Evolutionary conservation across 2,888 invertebrate species (phyloP).

Genomic region (Sminthurinus aureus): DNA sequence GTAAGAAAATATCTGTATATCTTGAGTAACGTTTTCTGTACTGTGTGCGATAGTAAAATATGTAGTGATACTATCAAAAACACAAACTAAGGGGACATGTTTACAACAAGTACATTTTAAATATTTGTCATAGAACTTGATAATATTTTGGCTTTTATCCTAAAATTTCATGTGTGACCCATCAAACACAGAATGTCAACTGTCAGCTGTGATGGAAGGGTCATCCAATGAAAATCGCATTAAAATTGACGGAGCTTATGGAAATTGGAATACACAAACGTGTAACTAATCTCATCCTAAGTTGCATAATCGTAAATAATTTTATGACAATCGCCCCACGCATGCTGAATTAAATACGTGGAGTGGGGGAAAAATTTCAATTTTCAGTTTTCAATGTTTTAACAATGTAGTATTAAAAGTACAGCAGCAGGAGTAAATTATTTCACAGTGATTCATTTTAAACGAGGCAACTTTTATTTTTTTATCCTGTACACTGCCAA

Average conservation of each 20-base stretch:
- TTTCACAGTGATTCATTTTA: no score
- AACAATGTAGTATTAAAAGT: background rate
- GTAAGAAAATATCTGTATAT: no score
- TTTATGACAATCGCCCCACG: background rate
- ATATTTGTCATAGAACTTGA: no score
- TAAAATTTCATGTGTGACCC: no score
- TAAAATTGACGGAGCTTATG: background rate
- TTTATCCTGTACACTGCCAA: no score
- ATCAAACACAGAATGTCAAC: background rate
- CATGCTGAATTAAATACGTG: background rate
- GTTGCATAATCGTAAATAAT: background rate
- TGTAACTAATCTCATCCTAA: background rate
- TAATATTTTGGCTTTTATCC: no score
- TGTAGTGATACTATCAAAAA: no score
- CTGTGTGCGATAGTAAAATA: no score
- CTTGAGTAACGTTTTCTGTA: no score
- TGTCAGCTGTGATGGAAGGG: slow-evolving; percentile 5
- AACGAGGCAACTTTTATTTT: no score
- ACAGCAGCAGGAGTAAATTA: background rate
- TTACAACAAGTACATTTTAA: no score
- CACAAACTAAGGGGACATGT: no score
- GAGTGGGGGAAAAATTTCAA: background rate
- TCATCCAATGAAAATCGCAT: background rate
- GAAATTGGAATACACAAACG: background rate
- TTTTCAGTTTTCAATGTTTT: background rate